Evolutionary conservation across 2,888 invertebrate species (phyloP).

Genomic region (Leptura quadrifasciata): DNA sequence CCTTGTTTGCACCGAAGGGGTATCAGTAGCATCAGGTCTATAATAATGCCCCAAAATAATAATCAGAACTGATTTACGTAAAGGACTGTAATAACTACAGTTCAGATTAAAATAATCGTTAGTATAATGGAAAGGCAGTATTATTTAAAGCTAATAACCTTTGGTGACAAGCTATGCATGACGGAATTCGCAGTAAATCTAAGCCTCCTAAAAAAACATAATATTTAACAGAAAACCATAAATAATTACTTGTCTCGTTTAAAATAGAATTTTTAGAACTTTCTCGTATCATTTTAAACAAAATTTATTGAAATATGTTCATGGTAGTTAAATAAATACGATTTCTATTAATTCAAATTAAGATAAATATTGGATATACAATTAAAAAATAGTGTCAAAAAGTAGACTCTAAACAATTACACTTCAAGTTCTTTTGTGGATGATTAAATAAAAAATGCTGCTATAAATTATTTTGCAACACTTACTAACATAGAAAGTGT

Average conservation of each 20-base stretch:
- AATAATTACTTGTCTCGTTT: background rate
- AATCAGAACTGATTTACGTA: slow-evolving; percentile 17
- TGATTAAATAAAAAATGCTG: no score
- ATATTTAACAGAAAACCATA: background rate
- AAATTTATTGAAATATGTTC: no score
- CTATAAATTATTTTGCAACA: no score
- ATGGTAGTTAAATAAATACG: no score
- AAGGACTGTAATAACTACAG: slow-evolving; percentile 23
- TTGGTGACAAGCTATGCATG: background rate
- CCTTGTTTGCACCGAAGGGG: slow-evolving; percentile 18
- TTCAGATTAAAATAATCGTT: slow-evolving; percentile 16
- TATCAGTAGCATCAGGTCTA: slow-evolving; percentile 32
- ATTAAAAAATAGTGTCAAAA: no score
- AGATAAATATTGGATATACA: no score
- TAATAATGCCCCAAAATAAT: slow-evolving; percentile 28
- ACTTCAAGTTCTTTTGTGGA: no score
- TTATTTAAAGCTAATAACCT: background rate
- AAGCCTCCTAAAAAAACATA: background rate
- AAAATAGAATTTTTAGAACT: background rate
- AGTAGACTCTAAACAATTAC: no score
- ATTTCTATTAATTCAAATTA: no score
- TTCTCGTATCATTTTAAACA: background rate
- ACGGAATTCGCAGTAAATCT: background rate
- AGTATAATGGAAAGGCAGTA: slow-evolving; percentile 8
- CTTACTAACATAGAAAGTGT: no score